Evolutionary conservation across 2,888 invertebrate species (phyloP).

Genomic region (Aphodius sticticus): DNA sequence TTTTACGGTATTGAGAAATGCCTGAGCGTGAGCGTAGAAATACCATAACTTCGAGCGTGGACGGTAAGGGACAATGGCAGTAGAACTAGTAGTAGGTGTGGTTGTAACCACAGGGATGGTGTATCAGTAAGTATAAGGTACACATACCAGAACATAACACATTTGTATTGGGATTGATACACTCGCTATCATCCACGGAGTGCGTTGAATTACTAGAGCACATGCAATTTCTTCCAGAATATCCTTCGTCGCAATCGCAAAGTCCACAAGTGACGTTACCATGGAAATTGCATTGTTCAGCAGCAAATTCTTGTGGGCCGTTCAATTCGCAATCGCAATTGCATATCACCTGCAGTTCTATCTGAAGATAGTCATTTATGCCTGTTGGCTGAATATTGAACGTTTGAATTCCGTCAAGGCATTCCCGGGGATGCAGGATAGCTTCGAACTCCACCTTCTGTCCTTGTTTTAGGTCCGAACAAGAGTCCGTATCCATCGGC

Average conservation of each 20-base stretch:
- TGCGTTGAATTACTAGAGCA: conserved; percentile 60
- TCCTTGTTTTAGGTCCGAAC: conserved; percentile 68
- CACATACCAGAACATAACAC: conserved; percentile 68
- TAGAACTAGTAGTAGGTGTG: no score
- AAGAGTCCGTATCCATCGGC: conserved; percentile 59
- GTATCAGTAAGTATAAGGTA: conserved; percentile 32
- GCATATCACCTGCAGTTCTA: conserved; percentile 69
- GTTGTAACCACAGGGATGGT: no score
- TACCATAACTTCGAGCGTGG: no score
- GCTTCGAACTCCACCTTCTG: conserved; percentile 65
- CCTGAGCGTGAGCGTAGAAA: no score
- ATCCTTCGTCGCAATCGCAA: conserved; percentile 65
- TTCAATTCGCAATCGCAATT: conserved; percentile 47
- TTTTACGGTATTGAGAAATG: no score
- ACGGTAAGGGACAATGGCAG: no score
- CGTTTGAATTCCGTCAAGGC: conserved; percentile 59
- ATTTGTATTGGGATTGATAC: conserved; percentile 46
- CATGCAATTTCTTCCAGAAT: conserved; percentile 68
- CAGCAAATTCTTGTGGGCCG: conserved; percentile 52
- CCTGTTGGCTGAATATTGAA: conserved; percentile 77
- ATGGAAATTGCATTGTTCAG: conserved; percentile 55
- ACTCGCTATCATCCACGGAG: conserved; percentile 44
- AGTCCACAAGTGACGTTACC: conserved; percentile 60
- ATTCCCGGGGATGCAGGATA: conserved; percentile 65
- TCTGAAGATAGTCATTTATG: conserved; percentile 71